These are phyloP conservation scores for Hucho hucho DNA, from an alignment of 2,113 vertebrate species.

Conservation along the genomic window DNA sequence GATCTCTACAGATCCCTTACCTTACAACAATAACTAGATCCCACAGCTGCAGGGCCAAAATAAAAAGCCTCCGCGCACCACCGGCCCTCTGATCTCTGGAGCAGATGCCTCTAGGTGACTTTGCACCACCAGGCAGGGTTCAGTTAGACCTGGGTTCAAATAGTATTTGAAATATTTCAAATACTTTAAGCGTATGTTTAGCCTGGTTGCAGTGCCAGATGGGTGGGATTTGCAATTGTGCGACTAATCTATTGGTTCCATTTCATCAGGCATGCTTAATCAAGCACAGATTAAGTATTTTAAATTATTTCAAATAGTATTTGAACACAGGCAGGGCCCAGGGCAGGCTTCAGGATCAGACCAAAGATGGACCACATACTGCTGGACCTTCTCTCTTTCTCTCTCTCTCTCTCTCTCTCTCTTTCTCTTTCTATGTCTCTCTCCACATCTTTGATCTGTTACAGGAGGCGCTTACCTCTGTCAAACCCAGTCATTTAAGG, in stretches of 20 bases:
- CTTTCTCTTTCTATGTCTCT: background rate
- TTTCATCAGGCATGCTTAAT: no score
- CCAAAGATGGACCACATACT: constrained; percentile 42
- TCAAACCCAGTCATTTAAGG: constrained; percentile 48
- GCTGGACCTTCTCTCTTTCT: constrained; percentile 17
- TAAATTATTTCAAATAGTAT: no score
- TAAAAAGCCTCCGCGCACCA: constrained; percentile 9
- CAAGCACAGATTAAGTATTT: no score
- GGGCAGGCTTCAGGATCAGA: background rate
- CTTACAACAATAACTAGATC: constrained; percentile 68
- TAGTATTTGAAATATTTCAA: no score
- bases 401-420: no score
- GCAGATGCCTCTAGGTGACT: constrained; percentile 58
- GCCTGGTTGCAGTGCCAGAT: no score
- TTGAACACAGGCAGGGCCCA: no score
- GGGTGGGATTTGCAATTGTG: no score
- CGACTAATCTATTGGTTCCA: no score
- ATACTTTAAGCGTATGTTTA: no score
- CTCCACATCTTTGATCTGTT: constrained; percentile 68
- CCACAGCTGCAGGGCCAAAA: constrained; percentile 42
- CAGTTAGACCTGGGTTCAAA: background rate
- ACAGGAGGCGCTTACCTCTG: constrained; percentile 58
- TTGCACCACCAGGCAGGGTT: constrained; percentile 30
- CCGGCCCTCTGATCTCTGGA: constrained; percentile 58
- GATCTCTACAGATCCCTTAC: constrained; percentile 51